Percentiles rank a stretch among this genome's conserved stretches.
phyloP scores from a whole-genome alignment of 2,113 vertebrate species.

The Oncorhynchus gorbuscha region DNA sequence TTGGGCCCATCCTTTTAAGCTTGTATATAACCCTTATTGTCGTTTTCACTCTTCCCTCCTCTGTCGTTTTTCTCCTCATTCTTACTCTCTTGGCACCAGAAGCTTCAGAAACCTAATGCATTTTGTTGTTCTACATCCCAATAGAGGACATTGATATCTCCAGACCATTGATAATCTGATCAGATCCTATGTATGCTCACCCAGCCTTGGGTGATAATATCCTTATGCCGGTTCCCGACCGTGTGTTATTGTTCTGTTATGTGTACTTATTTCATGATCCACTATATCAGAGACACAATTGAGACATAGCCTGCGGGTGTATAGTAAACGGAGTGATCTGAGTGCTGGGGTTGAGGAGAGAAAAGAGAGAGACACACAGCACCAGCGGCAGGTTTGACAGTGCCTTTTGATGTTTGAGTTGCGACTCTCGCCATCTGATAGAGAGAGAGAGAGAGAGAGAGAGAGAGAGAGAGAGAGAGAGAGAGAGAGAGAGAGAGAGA shows the following conservation, averaged over 20 bases:
- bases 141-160: not conserved
- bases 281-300: constrained; percentile 17
- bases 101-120: not conserved
- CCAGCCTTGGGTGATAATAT: not conserved
- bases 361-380: constrained; percentile 3
- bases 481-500: too few species aligned
- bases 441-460: not conserved
- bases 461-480: not conserved
- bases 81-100: not conserved
- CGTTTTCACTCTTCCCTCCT: not conserved
- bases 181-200: not conserved
- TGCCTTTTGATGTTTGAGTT: constrained; percentile 28
- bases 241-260: not conserved
- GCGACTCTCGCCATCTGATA: constrained; percentile 12
- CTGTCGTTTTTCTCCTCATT: not conserved
- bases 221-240: not conserved
- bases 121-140: not conserved
- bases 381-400: constrained; percentile 12
- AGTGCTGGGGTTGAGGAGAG: not conserved
- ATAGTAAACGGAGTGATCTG: constrained; percentile 19
- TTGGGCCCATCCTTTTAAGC: constrained; percentile 13
- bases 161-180: constrained; percentile 3
- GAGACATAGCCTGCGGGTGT: constrained; percentile 14
- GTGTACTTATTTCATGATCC: not conserved
- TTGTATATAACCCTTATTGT: not conserved